Conservation (phyloP, 2,797 vertebrate species). For the Alfaro cultratus region DNA sequence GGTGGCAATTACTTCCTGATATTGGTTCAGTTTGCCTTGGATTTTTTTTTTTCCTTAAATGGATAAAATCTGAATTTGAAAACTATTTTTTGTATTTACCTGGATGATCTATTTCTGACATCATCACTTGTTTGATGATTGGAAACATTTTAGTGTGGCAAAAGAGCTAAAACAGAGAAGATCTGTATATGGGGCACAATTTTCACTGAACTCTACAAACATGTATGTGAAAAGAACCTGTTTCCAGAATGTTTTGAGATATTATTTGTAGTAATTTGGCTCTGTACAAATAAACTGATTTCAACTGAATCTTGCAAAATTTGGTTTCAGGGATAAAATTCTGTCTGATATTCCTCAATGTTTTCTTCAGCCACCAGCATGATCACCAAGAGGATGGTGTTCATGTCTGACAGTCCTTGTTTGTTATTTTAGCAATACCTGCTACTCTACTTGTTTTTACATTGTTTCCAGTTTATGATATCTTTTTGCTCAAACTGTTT, state of each 20-base stretch:
- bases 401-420: not conserved
- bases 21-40: not conserved
- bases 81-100: not conserved
- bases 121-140: not conserved
- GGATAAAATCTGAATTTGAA: not conserved
- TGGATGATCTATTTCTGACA: not conserved
- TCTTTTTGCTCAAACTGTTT: not conserved
- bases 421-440: not conserved
- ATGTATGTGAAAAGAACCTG: not conserved
- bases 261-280: not conserved
- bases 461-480: not conserved
- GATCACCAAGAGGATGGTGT: not conserved
- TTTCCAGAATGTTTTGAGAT: not conserved
- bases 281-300: not conserved
- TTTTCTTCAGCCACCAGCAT: not conserved
- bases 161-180: not conserved
- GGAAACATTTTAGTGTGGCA: not conserved
- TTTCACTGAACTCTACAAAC: not conserved
- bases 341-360: conserved; percentile 3
- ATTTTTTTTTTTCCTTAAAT: not conserved
- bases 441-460: not conserved
- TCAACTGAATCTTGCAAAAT: not conserved
- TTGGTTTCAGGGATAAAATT: not conserved
- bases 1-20: not conserved
- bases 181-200: not conserved